Evolutionary conservation across 1,140 invertebrate species (phyloP), one percentile per base, ranked within the genome.

Genomic region (Bombus soroeensis): DNA sequence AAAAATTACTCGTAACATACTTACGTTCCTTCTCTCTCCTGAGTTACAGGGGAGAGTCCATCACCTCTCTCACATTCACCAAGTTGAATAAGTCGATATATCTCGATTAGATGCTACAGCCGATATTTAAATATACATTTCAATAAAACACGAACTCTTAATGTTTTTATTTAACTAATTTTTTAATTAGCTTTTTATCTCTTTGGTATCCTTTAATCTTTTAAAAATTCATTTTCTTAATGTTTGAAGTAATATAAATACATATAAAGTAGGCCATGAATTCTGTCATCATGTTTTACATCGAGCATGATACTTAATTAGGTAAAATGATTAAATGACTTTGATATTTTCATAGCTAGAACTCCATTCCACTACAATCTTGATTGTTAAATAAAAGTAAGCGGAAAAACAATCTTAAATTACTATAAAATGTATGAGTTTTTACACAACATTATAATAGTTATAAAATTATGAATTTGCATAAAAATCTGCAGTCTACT

Each of bases 21-120:
- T 92, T 75, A 93, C 92, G 66, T 90, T 87, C 88, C 34, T 89
- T 90, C 88, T 89, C 88, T 86, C 80, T 76, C 68, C 28, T 88
- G 81, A 82, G 47, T 53, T 53, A 53, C 18, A 22, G 47, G 18
- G 8, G 47, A 53, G 22, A 53, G 18, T 22, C 1, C 18, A 53
- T 53, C 47, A 53, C 47, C 18, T 53, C 18, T 22, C 0, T 53
- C 6, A 53, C 6, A 53, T 22, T 83, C 75, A n/a, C 34, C 39
- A 80, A 75, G 28, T 62, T 39, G 47, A 13, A 25, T 22, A 15
- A 8, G 0, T 83, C 81, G 43, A 78, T 68, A 68, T 4, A 41
- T 83, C 9, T 83, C 81, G 81, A 83, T 39, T 25, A 8, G 10
- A 59, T n/a, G 37, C 59, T 57, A 81, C 12, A 18, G 76, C 86